Conservation (phyloP, 2,113 vertebrate species). For the Gasterosteus nipponicus region DNA sequence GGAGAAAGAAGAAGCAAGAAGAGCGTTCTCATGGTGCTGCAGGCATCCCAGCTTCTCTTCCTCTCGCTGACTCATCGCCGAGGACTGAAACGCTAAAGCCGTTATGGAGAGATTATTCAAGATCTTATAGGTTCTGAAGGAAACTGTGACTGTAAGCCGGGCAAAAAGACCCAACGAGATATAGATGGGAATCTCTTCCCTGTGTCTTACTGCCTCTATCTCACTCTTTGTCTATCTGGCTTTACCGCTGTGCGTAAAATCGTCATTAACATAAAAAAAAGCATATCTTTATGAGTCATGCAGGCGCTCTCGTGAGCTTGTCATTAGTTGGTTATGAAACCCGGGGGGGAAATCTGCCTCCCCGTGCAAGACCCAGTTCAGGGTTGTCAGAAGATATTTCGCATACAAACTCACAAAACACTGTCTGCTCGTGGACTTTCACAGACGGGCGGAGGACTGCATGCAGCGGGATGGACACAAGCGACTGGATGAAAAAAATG, state of each 20-base stretch:
- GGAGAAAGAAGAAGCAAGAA: slow-evolving; percentile 37
- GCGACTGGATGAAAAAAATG: slow-evolving; percentile 30
- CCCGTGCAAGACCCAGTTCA: slow-evolving; percentile 43
- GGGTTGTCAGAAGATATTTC: slow-evolving; percentile 45
- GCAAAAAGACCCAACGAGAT: slow-evolving; percentile 48
- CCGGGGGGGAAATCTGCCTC: slow-evolving; percentile 43
- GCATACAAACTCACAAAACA: slow-evolving; percentile 42
- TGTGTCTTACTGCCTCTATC: slow-evolving; percentile 58
- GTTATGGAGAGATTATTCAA: slow-evolving; percentile 70
- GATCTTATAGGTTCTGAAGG: slow-evolving; percentile 54
- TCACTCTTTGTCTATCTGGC: slow-evolving; percentile 55
- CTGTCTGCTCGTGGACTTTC: slow-evolving; percentile 5
- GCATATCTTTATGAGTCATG: slow-evolving; percentile 75
- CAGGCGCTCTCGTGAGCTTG: slow-evolving; percentile 66
- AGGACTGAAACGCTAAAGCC: slow-evolving; percentile 70
- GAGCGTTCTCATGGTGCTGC: slow-evolving; percentile 41
- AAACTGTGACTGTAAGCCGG: slow-evolving; percentile 42
- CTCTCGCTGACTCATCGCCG: slow-evolving; percentile 66
- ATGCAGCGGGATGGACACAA: slow-evolving; percentile 35
- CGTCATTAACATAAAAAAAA: slow-evolving; percentile 77
- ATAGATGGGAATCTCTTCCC: slow-evolving; percentile 27
- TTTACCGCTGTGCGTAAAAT: slow-evolving; percentile 68
- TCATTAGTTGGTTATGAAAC: slow-evolving; percentile 66
- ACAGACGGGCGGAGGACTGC: slow-evolving; percentile 21
- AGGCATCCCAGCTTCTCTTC: slow-evolving; percentile 48